Evolutionary conservation across 1,140 invertebrate species (phyloP), one percentile per base, ranked within the genome.

Genomic region (Drosophila guanche): DNA sequence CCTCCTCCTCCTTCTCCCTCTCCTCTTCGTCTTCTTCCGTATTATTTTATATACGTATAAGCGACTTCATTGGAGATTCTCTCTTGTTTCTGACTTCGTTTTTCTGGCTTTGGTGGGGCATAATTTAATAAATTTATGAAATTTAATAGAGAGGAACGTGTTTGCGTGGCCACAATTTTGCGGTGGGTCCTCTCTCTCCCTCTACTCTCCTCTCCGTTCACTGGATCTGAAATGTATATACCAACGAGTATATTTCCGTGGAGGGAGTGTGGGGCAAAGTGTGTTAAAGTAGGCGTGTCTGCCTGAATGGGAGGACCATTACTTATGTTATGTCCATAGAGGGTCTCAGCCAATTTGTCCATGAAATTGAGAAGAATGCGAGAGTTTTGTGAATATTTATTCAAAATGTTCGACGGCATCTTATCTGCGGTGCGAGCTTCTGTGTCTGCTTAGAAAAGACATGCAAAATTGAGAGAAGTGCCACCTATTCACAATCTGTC

Each of bases 101-200:
- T 61, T 56, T 59, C 50, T 40, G 25, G 29, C n/a, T 51, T 56
- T 45, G 51, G 33, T 50, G 65, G 59, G 67, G 81, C 72, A 85
- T 85, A 85, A 86, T 85, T 85, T 85, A 85, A 85, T 86, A 85
- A 85, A 85, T 85, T 85, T 85, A 86, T 85, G 80, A 86, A 86
- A 85, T 85, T 80, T 85, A 86, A 85, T 85, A 85, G 81, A 86
- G 72, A 80, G 72, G 57, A 85, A 85, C 80, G 80, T 85, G 80
- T 86, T 85, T 71, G 73, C 62, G 33, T 80, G 68, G 67, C 80
- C 81, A 80, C 80, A 85, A 86, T 80, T 86, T 81, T 85, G 81
- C 65, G 80, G 80, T 85, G 63, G 79, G n/a, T n/a, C 1, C 60
- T 78, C 60, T 51, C 65, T 67, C 50, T 74, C 6, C 2, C 27